Conservation (phyloP, 2,888 invertebrate species). For the Xanthostigma xanthostigma region DNA sequence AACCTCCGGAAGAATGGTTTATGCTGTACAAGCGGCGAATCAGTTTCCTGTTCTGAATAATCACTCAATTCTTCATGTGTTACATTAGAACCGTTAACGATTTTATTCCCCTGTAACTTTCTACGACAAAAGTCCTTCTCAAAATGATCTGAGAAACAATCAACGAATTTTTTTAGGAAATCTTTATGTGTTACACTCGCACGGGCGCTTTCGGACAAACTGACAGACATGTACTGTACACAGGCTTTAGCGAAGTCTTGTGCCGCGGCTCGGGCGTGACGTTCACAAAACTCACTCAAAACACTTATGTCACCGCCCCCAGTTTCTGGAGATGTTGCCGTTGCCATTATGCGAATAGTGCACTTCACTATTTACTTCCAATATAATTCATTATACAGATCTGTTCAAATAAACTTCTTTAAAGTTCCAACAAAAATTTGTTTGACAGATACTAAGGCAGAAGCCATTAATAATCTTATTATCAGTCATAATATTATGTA, state of each 20-base stretch:
- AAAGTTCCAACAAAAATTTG: too few relatives aligned
- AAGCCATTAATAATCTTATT: too few relatives aligned
- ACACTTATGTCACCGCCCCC: constrained; percentile 42
- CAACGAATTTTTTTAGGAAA: constrained; percentile 67
- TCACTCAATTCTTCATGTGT: constrained; percentile 35
- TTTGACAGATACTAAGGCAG: too few relatives aligned
- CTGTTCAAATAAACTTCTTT: too few relatives aligned
- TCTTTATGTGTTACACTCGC: constrained; percentile 59
- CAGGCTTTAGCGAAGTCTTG: constrained; percentile 81
- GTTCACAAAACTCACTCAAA: constrained; percentile 76
- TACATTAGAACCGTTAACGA: constrained; percentile 24
- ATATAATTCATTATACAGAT: too few relatives aligned
- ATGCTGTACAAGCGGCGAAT: constrained; percentile 64
- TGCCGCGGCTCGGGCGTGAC: constrained; percentile 72
- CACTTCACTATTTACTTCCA: too few relatives aligned
- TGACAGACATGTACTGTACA: constrained; percentile 58
- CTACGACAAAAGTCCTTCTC: constrained; percentile 57
- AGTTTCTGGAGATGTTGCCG: constrained; percentile 13
- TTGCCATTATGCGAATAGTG: constrained; percentile 6
- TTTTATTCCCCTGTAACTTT: constrained; percentile 30
- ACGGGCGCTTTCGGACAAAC: constrained; percentile 48
- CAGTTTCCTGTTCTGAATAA: constrained; percentile 58
- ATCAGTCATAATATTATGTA: too few relatives aligned
- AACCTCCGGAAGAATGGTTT: constrained; percentile 69
- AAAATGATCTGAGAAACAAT: constrained; percentile 72